These are phyloP conservation scores for Pecten maximus DNA, from an alignment of 2,888 invertebrate genomes.

Conservation along the genomic window DNA sequence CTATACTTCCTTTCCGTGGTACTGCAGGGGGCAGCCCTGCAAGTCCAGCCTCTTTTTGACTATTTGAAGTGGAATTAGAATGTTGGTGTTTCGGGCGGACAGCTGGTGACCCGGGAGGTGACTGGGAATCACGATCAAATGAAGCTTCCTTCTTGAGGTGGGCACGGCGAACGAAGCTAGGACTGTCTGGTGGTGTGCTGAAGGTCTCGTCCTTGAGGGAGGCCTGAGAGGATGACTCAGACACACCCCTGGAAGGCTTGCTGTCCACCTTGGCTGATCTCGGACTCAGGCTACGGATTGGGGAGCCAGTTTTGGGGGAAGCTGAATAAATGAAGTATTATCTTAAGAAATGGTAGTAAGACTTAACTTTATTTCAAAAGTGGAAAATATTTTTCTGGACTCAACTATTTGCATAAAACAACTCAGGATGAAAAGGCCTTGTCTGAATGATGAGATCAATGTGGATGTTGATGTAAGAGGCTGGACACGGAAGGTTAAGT, in stretches of 20 bases:
- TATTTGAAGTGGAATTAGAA: constrained; percentile 28
- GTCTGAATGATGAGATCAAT: too few species aligned
- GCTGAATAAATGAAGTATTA: constrained; percentile 39
- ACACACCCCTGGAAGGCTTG: constrained; percentile 42
- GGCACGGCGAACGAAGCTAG: constrained; percentile 53
- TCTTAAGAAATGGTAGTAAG: background rate
- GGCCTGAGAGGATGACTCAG: constrained; percentile 65
- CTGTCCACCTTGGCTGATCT: constrained; percentile 36
- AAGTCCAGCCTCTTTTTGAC: constrained; percentile 15
- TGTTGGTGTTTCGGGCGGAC: constrained; percentile 55
- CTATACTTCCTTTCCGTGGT: constrained; percentile 38
- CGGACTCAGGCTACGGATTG: constrained; percentile 54
- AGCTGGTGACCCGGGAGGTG: constrained; percentile 68
- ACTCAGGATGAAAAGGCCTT: too few species aligned
- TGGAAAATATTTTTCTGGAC: too few species aligned
- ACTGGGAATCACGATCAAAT: constrained; percentile 68
- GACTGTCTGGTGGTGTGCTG: constrained; percentile 75
- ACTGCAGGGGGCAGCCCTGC: constrained; percentile 44
- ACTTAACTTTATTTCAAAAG: background rate
- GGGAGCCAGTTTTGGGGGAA: constrained; percentile 63
- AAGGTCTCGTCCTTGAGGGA: constrained; percentile 67
- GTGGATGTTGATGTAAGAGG: too few species aligned
- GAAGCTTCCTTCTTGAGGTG: constrained; percentile 73
- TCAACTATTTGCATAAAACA: too few species aligned
- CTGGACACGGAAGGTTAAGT: too few species aligned